A percentile compares a stretch with the other conserved stretches of the same genome.
Conservation (phyloP, 1,140 invertebrate genomes). For the Hyles euphorbiae region DNA sequence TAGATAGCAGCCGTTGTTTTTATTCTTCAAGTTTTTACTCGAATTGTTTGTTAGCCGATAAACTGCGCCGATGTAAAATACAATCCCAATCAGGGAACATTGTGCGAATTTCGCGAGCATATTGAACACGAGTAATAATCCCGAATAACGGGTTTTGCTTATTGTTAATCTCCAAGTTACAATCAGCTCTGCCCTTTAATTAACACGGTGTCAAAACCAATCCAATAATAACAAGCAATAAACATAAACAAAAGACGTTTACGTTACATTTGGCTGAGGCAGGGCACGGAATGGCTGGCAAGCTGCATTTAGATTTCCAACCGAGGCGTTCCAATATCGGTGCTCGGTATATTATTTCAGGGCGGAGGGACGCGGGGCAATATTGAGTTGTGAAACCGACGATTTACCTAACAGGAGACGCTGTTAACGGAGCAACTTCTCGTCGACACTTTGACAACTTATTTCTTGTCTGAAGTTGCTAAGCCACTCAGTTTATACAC, state of each 20-base stretch:
- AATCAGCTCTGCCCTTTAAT: constrained; percentile 21
- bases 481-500: constrained; percentile 60
- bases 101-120: neutral
- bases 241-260: constrained; percentile 61
- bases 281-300: constrained; percentile 41
- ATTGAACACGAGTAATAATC: neutral
- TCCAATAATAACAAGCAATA: constrained; percentile 37
- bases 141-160: neutral
- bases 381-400: constrained; percentile 71
- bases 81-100: neutral
- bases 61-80: too few relatives aligned
- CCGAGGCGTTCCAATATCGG: constrained; percentile 61
- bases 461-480: constrained; percentile 70
- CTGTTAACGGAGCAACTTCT: constrained; percentile 66
- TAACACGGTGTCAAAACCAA: constrained; percentile 27
- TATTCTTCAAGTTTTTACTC: neutral
- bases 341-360: constrained; percentile 68
- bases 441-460: constrained; percentile 73
- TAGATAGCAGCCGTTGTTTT: constrained; percentile 45
- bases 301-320: constrained; percentile 51
- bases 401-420: constrained; percentile 67
- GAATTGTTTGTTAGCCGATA: neutral
- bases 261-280: constrained; percentile 53
- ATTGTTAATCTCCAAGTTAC: too few relatives aligned
- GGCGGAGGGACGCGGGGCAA: constrained; percentile 43